phyloP scores from a whole-genome alignment of 2,888 invertebrate species.

The Tromatobia lineatoria region DNA sequence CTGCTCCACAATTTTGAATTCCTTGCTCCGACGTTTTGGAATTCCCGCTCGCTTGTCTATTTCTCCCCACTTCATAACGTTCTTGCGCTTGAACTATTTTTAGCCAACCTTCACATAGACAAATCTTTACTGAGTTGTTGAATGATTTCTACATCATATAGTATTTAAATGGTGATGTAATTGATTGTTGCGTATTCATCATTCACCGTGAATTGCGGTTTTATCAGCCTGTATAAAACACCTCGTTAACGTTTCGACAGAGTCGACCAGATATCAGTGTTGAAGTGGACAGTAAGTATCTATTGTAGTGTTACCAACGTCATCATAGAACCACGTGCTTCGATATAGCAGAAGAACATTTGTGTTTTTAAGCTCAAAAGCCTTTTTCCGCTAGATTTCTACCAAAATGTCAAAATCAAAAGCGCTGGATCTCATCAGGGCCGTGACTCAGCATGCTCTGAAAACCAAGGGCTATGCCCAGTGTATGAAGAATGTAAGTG shows the following conservation, averaged over 20 bases:
- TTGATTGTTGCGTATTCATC: not conserved
- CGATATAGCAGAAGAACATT: not conserved
- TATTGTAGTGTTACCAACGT: not conserved
- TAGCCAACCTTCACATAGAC: not conserved
- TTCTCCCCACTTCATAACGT: constrained; percentile 4
- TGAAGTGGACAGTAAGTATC: not conserved
- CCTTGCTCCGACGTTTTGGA: not conserved
- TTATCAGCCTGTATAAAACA: not conserved
- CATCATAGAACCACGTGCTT: constrained; percentile 25
- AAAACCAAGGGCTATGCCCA: constrained; percentile 85
- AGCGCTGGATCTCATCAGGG: constrained; percentile 83
- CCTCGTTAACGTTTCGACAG: not conserved
- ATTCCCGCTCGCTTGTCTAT: constrained; percentile 16
- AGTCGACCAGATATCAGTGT: not conserved
- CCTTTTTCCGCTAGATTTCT: not conserved
- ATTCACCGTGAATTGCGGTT: not conserved
- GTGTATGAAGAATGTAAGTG: constrained; percentile 85
- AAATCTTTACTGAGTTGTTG: not conserved
- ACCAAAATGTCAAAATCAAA: constrained; percentile 70
- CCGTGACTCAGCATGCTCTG: constrained; percentile 80
- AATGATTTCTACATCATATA: not conserved
- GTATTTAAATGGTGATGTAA: not conserved
- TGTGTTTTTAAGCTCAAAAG: not conserved
- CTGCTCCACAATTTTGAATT: not conserved
- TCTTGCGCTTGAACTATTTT: not conserved